Percentiles rank a stretch among this genome's conserved stretches.
These are phyloP conservation scores for Pelagia noctiluca DNA, from an alignment of 30 jellyfish, hydroid and myxozoan genomes.

Conservation along the genomic window DNA sequence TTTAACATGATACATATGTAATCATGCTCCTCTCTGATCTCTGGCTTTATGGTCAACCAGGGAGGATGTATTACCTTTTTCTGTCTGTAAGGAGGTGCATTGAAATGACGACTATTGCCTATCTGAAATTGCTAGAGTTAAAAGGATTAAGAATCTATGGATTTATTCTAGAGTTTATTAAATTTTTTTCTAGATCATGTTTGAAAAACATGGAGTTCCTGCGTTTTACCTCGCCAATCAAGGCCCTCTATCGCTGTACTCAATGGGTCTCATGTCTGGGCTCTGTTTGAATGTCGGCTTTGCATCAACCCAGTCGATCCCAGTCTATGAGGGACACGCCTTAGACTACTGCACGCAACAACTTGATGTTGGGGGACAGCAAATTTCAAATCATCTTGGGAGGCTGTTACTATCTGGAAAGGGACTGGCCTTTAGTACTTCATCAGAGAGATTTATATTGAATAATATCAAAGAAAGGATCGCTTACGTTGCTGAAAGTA, in stretches of 20 bases:
- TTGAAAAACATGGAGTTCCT: slow-evolving; percentile 89
- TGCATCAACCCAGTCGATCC: slow-evolving; percentile 83
- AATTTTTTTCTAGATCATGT: slow-evolving; percentile 76
- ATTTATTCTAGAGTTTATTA: too few species aligned
- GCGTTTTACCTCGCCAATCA: slow-evolving; percentile 91
- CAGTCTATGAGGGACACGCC: slow-evolving; percentile 92
- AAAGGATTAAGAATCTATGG: neutral
- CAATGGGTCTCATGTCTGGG: slow-evolving; percentile 94
- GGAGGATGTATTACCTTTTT: too few species aligned
- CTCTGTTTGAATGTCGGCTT: slow-evolving; percentile 86
- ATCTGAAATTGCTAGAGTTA: neutral
- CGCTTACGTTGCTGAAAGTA: slow-evolving; percentile 87
- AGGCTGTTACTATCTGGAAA: slow-evolving; percentile 70
- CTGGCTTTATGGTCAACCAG: too few species aligned
- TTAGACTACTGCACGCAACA: slow-evolving; percentile 76
- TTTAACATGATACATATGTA: too few species aligned
- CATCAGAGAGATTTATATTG: slow-evolving; percentile 89
- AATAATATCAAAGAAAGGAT: slow-evolving; percentile 72
- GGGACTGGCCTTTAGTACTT: slow-evolving; percentile 75
- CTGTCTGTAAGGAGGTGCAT: too few species aligned
- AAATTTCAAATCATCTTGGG: slow-evolving; percentile 81
- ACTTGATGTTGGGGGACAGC: slow-evolving; percentile 93
- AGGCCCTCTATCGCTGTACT: slow-evolving; percentile 79
- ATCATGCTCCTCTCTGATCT: too few species aligned
- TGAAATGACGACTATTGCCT: too few species aligned